Evolutionary conservation across 92 coral and sea anemone genomes (phyloP), one percentile per base, ranked within the genome.

Genomic region (Zoanthus sociatus): DNA sequence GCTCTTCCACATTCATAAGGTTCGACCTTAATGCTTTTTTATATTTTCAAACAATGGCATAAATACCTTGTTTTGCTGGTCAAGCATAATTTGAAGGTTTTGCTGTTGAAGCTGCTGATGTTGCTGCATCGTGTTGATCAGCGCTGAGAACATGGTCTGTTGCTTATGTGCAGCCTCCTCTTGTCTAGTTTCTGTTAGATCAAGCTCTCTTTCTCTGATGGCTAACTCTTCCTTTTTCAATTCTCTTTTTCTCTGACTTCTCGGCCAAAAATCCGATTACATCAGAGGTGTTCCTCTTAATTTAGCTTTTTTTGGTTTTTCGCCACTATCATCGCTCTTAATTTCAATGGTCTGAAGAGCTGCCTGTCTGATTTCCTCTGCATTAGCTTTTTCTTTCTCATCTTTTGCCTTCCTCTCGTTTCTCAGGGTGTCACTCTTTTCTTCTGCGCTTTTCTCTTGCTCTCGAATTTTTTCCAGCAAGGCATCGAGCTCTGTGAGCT

Each of bases 71-170:
- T 48, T 84, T 84, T 84, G 87, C 44, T 68, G 87, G 20, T 30
- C 26, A 71, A 84, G 87, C 79, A 71, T 50, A 45, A 51, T 63
- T 84, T 69, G 87, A 33, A 67, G 84, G 84, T 78, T 78, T 78
- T 78, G 84, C 81, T 84, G 87, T 84, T 84, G 84, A 12, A 77
- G 84, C 77, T 78, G 90, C 51, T 87, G 90, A 86, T 87, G 69
- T 68, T 78, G 90, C 78, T 87, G 90, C 90, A 78, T 78, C 77
- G 20, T 20, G 68, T 77, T 87, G 51, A 87, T 86, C 83, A 86
- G 76, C 83, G 83, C 83, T 86, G 83, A 75, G 89, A 86, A 78
- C 86, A 78, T 87, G 86, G 84, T 87, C 77, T 87, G 78, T 70
- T 87, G 90, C 85, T 78, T 86, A 78, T 87, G 77, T n/a, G 84